Percentiles rank a stretch among this genome's conserved stretches.
Evolutionary conservation across 2,888 invertebrate genomes (phyloP).

Genomic region (Euzetes globulus): DNA sequence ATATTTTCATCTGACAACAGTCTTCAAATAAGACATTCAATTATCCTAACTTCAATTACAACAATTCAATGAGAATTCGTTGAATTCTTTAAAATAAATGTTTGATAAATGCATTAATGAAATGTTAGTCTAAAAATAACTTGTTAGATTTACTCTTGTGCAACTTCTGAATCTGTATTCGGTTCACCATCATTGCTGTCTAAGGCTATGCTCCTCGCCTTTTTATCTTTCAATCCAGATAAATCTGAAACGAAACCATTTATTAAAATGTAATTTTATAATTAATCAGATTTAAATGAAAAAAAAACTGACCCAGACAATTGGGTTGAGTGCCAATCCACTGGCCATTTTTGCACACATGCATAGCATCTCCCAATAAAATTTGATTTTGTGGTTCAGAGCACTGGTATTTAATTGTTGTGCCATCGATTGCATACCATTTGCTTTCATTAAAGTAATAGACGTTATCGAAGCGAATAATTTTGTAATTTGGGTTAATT

Average conservation of each 20-base stretch:
- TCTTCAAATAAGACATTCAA: too few relatives aligned
- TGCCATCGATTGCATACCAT: conserved; percentile 19
- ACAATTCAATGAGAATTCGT: too few relatives aligned
- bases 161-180: too few relatives aligned
- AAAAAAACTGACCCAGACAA: not conserved
- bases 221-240: not conserved
- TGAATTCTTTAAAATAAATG: too few relatives aligned
- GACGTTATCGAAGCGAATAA: not conserved
- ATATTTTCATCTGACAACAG: too few relatives aligned
- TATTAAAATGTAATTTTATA: not conserved
- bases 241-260: not conserved
- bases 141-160: too few relatives aligned
- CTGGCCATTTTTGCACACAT: not conserved
- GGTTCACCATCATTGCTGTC: not conserved
- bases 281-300: not conserved
- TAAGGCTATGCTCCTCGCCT: not conserved
- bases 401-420: conserved; percentile 1
- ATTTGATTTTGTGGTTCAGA: not conserved
- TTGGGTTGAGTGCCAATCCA: conserved; percentile 8
- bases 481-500: not conserved
- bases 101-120: too few relatives aligned
- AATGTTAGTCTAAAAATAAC: too few relatives aligned
- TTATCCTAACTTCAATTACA: too few relatives aligned
- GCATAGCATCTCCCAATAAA: not conserved
- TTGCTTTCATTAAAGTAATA: not conserved